Base-by-base conservation (phyloP, 2,113 vertebrate genomes). In the Muscicapa adusta region DNA sequence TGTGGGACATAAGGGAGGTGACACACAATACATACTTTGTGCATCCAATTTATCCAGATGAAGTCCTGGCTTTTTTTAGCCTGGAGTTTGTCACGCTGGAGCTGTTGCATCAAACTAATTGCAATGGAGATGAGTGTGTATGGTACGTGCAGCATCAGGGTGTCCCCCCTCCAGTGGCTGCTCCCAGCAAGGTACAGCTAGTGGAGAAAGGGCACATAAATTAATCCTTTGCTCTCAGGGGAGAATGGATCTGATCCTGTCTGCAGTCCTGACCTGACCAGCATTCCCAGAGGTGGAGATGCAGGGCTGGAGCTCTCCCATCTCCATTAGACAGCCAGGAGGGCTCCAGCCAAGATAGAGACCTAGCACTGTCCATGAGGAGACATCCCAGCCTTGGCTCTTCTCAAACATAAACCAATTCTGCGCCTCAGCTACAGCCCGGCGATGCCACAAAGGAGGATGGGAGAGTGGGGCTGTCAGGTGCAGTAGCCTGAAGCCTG, bases 21-120 rank as follows among this genome's bases (percentile, higher is more conserved):
- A 85, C 62, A 92, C 92, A 91, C 72, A 82, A 56, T 51, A n/a
- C 68, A 23, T 68, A 88, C 63, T 93, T 83, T 90, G 54, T 85
- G 58, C 66, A 94, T 82, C 85, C 94, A 85, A 34, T 73, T 81
- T 38, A 47, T 74, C 61, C 68, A 42, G 84, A 95, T 51, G 51
- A 90, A 93, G 66, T 56, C 68, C 82, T 8, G 5, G 73, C 85
- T 93, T 92, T 88, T 95, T 91, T 94, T 93, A 97, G 87, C 73
- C 61, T 22, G 38, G 76, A 34, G 73, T 94, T 95, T 93, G 92
- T 96, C 92, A 88, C 1, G 54, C 79, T 88, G 78, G 86, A 83
- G 53, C 25, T 62, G 70, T 72, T 70, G 76, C 50, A 80, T 47
- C 67, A 25, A 85, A 74, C 58, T 70, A 90, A 93, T 80, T 62